Conservation (phyloP, 2,888 invertebrate genomes). For the Callimorpha dominula region DNA sequence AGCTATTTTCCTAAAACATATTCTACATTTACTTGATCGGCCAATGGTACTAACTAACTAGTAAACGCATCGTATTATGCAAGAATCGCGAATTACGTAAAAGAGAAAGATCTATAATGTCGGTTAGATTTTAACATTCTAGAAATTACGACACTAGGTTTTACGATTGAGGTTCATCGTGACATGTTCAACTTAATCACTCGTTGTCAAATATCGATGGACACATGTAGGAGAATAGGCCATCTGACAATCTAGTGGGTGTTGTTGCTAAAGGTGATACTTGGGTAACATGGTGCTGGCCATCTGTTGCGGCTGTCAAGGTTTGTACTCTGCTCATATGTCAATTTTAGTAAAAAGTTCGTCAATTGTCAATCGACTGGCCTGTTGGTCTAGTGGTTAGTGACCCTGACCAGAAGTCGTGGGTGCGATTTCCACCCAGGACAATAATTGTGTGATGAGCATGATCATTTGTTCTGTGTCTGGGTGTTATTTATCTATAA, state of each 20-base stretch:
- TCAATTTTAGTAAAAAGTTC: not conserved
- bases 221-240: constrained; percentile 13
- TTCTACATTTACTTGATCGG: constrained; percentile 17
- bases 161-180: constrained; percentile 4
- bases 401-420: too few species aligned
- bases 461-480: too few species aligned
- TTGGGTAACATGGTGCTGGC: constrained; percentile 16
- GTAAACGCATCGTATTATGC: constrained; percentile 44
- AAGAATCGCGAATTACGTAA: constrained; percentile 47
- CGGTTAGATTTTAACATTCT: constrained; percentile 32
- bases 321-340: not conserved
- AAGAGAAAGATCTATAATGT: constrained; percentile 46
- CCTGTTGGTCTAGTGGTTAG: too few species aligned
- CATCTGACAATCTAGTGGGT: constrained; percentile 5
- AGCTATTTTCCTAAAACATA: not conserved
- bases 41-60: constrained; percentile 24
- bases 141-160: constrained; percentile 3
- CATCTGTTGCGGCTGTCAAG: constrained; percentile 11
- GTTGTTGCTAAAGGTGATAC: constrained; percentile 12
- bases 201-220: constrained; percentile 13
- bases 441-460: too few species aligned
- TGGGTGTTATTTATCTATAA: too few species aligned
- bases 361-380: not conserved
- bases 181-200: constrained; percentile 12
- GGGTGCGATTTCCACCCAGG: too few species aligned